Conservation (phyloP, 2,888 invertebrate genomes). For the Cosmopolites sordidus region DNA sequence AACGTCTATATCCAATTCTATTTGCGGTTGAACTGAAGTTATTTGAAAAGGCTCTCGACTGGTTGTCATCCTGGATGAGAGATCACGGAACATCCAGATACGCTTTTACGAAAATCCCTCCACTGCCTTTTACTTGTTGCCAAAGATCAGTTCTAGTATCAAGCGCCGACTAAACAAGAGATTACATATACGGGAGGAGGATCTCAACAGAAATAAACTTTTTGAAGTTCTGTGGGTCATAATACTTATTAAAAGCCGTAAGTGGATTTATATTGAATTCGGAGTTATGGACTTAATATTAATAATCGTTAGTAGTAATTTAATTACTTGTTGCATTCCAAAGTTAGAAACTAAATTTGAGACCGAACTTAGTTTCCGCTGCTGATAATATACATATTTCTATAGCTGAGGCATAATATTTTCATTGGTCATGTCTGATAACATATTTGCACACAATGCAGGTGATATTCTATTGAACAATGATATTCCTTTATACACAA, state of each 20-base stretch:
- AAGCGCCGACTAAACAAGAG: constrained; percentile 43
- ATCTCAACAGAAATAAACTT: constrained; percentile 12
- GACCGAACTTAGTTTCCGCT: no score
- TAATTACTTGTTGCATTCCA: no score
- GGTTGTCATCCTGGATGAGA: constrained; percentile 41
- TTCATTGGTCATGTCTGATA: no score
- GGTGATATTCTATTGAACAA: no score
- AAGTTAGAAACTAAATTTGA: no score
- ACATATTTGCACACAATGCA: no score
- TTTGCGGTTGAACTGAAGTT: constrained; percentile 47
- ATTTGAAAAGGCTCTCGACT: constrained; percentile 40
- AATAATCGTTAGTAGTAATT: no score
- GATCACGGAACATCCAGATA: constrained; percentile 26
- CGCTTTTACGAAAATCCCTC: constrained; percentile 29
- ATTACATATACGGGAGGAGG: constrained; percentile 37
- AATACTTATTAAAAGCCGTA: neutral
- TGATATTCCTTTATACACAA: no score
- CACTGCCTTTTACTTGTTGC: constrained; percentile 32
- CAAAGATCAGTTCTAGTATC: constrained; percentile 42
- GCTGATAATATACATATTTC: no score
- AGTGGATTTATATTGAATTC: neutral
- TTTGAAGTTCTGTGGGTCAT: neutral
- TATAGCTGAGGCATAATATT: no score
- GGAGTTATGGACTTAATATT: no score
- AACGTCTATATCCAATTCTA: constrained; percentile 19